phyloP scores from a whole-genome alignment of 2,888 invertebrate species.

The Syritta pipiens region DNA sequence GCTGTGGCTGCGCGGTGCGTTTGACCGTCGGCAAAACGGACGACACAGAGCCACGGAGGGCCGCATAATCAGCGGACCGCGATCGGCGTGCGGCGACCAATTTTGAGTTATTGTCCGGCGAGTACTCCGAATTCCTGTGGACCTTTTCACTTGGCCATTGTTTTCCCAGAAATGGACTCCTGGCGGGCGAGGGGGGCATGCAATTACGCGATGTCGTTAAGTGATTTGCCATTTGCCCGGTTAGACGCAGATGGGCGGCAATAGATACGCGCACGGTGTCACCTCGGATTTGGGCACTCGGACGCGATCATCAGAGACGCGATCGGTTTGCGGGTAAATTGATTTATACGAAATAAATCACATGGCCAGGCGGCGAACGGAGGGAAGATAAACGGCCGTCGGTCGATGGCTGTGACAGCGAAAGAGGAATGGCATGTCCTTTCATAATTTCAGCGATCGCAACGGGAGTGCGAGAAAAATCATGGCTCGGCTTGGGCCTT shows the following conservation, averaged over 20 bases:
- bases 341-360: conserved; percentile 71
- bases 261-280: conserved; percentile 42
- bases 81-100: conserved; percentile 52
- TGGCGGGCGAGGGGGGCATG: background rate
- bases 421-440: conserved; percentile 48
- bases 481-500: conserved; percentile 13
- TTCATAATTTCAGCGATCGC: conserved; percentile 51
- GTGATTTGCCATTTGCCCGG: conserved; percentile 39
- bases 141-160: conserved; percentile 38
- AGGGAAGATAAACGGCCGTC: conserved; percentile 15
- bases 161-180: conserved; percentile 56
- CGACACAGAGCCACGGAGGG: conserved; percentile 6
- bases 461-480: conserved; percentile 57
- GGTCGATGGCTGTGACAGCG: conserved; percentile 28
- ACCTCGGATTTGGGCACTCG: no score
- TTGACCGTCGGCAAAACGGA: conserved; percentile 52
- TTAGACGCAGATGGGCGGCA: conserved; percentile 35
- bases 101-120: conserved; percentile 63
- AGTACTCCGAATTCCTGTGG: conserved; percentile 53
- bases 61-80: conserved; percentile 30
- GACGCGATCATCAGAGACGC: conserved; percentile 18
- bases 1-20: no score
- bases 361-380: conserved; percentile 21
- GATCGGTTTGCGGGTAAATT: conserved; percentile 31
- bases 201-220: conserved; percentile 62